Conservation (phyloP, 2,888 invertebrate species). For the Limnephilus auricula region DNA sequence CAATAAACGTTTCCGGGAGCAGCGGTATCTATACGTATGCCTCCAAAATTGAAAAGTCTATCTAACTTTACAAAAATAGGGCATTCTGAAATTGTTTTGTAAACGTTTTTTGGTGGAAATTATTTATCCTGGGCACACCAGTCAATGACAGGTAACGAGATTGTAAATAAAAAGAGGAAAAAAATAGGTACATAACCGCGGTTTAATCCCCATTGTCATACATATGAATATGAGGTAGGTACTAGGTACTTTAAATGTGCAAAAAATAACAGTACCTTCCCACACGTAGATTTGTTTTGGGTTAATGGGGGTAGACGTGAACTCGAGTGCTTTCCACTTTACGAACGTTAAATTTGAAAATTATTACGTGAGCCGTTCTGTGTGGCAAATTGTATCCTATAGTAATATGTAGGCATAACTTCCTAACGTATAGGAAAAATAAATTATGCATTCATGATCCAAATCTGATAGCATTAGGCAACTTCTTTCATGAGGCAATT, state of each 20-base stretch:
- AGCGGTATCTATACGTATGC: no score
- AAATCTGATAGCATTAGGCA: not conserved
- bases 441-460: not conserved
- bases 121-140: not conserved
- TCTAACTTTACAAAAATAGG: no score
- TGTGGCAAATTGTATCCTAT: constrained; percentile 2
- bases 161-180: not conserved
- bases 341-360: not conserved
- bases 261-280: not conserved
- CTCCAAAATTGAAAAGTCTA: no score
- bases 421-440: not conserved
- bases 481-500: not conserved
- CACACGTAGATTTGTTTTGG: not conserved
- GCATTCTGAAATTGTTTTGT: not conserved
- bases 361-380: not conserved
- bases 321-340: not conserved
- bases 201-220: not conserved
- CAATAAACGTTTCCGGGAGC: no score
- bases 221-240: not conserved
- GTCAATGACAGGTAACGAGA: not conserved
- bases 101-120: no score
- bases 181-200: not conserved
- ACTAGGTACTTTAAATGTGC: not conserved
- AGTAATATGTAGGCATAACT: not conserved
- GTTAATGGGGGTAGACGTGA: not conserved